Conservation (phyloP, 2,113 vertebrate species). For the Parus major region DNA sequence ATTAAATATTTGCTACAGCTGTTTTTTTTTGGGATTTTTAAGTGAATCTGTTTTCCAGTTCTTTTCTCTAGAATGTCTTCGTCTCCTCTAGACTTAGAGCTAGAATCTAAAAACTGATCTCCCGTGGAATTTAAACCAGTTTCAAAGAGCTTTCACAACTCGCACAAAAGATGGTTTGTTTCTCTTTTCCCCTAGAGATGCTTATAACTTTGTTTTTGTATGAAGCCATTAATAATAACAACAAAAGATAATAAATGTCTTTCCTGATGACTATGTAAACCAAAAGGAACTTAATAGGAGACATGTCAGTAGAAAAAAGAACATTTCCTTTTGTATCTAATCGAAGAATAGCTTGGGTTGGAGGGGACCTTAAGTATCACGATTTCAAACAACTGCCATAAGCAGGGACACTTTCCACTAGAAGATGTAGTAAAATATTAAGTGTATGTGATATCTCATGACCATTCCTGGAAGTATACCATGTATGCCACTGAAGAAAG, state of each 20-base stretch:
- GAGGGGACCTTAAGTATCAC: not conserved
- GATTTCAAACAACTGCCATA: not conserved
- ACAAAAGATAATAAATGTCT: accelerated
- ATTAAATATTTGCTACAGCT: not conserved
- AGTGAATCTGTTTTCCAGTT: not conserved
- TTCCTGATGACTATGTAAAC: not conserved
- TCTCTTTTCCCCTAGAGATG: not conserved
- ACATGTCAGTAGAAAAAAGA: not conserved
- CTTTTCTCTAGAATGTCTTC: not conserved
- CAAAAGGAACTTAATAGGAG: not conserved
- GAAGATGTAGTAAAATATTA: not conserved
- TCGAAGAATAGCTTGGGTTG: not conserved
- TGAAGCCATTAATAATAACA: not conserved
- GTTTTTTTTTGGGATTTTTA: not conserved
- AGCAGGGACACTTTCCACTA: not conserved
- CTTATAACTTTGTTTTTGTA: not conserved
- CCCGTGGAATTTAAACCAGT: not conserved
- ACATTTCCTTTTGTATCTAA: not conserved
- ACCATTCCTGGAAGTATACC: not conserved
- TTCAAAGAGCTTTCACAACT: not conserved
- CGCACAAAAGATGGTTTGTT: not conserved
- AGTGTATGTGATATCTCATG: not conserved
- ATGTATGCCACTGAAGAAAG: not conserved
- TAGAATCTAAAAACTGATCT: not conserved
- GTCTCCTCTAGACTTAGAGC: not conserved